Conservation (phyloP, 2,797 vertebrate species). For the Tauraco hartlaubi region DNA sequence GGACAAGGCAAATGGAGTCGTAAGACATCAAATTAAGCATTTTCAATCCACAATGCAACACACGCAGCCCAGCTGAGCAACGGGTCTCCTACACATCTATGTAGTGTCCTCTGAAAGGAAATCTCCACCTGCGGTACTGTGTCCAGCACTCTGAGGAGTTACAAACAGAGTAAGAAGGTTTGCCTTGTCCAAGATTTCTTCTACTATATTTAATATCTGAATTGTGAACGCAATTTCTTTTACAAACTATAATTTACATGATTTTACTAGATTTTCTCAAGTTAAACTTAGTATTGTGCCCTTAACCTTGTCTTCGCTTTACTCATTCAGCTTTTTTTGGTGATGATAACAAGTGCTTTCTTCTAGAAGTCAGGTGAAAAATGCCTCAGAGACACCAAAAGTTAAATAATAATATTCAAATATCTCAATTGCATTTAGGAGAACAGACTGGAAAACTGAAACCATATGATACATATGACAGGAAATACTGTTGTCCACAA, state of each 20-base stretch:
- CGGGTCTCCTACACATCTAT: not conserved
- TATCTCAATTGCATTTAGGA: not conserved
- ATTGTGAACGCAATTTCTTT: not conserved
- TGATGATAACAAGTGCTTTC: not conserved
- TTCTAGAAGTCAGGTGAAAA: not conserved
- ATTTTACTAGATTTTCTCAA: not conserved
- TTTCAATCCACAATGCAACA: not conserved
- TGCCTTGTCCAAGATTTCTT: not conserved
- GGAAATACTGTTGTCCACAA: slow-evolving; percentile 40
- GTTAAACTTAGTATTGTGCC: not conserved
- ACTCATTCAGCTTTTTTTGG: not conserved
- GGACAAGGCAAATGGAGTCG: not conserved
- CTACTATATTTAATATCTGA: not conserved
- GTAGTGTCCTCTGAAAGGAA: not conserved
- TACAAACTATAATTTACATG: not conserved
- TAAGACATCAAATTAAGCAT: not conserved
- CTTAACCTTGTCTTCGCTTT: not conserved
- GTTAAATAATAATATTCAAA: not conserved
- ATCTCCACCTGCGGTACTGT: not conserved
- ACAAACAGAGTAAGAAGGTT: not conserved
- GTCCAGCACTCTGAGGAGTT: not conserved
- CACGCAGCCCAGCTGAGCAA: not conserved
- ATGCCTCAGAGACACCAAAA: not conserved
- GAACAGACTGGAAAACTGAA: slow-evolving; percentile 36
- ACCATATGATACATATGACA: not conserved